Conservation (phyloP, 1,140 invertebrate species). For the Achatina immaculata region DNA sequence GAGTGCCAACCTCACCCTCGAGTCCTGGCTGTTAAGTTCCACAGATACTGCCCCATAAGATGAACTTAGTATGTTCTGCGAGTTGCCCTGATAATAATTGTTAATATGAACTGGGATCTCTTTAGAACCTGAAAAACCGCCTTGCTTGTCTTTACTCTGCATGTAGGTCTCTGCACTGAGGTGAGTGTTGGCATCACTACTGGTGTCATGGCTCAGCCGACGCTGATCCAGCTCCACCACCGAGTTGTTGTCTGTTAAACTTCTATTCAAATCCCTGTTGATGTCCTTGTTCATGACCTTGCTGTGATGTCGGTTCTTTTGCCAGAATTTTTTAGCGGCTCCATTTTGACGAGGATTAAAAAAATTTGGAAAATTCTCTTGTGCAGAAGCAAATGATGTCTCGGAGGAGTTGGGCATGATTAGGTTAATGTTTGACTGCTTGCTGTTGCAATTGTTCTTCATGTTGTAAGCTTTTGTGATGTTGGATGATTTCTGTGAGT, state of each 20-base stretch:
- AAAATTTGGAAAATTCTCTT: conserved; percentile 77
- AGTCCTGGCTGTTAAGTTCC: conserved; percentile 22
- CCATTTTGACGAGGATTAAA: conserved; percentile 94
- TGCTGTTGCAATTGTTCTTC: conserved; percentile 46
- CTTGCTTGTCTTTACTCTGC: conserved; percentile 40
- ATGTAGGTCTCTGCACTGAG: conserved; percentile 66
- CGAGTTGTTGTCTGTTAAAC: conserved; percentile 57
- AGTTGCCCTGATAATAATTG: not conserved
- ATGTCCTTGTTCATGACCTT: conserved; percentile 71
- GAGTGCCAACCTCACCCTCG: no score
- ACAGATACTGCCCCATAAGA: conserved; percentile 30
- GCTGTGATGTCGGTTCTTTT: conserved; percentile 83
- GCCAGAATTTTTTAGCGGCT: conserved; percentile 91
- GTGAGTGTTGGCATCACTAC: conserved; percentile 61
- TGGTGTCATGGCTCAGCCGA: conserved; percentile 53
- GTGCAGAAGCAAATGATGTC: conserved; percentile 72
- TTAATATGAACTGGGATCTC: conserved; percentile 35
- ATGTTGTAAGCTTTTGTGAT: conserved; percentile 56
- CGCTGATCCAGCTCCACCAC: conserved; percentile 51
- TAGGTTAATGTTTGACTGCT: conserved; percentile 64
- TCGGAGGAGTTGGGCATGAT: conserved; percentile 60
- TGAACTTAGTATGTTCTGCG: conserved; percentile 34
- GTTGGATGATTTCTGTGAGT: conserved; percentile 52
- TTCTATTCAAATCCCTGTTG: conserved; percentile 63
- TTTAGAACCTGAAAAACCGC: conserved; percentile 22